Percentiles rank a stretch among this genome's conserved stretches.
Evolutionary conservation across 2,797 vertebrate species (phyloP).

Genomic region (Triplophysa yarkandensis): DNA sequence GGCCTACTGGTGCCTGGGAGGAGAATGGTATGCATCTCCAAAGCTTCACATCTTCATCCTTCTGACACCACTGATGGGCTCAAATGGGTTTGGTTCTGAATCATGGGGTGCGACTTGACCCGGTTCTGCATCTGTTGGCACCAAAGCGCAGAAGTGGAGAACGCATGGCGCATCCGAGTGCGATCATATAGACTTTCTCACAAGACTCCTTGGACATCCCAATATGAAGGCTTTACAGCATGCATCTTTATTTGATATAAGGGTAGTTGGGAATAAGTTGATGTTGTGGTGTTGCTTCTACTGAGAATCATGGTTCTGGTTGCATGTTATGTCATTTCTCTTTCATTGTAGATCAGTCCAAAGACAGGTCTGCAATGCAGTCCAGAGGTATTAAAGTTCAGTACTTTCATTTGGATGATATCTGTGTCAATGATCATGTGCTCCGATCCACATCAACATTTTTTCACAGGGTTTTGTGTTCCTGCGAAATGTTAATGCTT

Average conservation of each 20-base stretch:
- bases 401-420: background rate
- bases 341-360: background rate
- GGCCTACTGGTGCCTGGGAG: conserved; percentile 45
- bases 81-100: too few species aligned
- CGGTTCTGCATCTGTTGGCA: conserved; percentile 18
- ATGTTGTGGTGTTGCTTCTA: background rate
- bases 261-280: too few species aligned
- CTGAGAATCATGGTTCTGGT: background rate
- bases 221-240: conserved; percentile 3
- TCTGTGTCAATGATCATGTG: conserved; percentile 3
- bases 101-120: too few species aligned
- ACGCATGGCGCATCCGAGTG: conserved; percentile 35
- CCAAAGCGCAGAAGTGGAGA: conserved; percentile 18
- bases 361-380: conserved; percentile 73
- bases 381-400: conserved; percentile 62
- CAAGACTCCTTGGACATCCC: conserved; percentile 1
- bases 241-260: background rate
- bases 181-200: conserved; percentile 37
- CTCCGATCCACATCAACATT: background rate
- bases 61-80: background rate
- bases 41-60: background rate
- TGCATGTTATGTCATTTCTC: conserved; percentile 9
- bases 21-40: conserved; percentile 24
- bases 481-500: too few species aligned
- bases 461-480: background rate